These are phyloP conservation scores for Drosophila imparisetae DNA, from an alignment of 2,888 invertebrate species.

Conservation along the genomic window DNA sequence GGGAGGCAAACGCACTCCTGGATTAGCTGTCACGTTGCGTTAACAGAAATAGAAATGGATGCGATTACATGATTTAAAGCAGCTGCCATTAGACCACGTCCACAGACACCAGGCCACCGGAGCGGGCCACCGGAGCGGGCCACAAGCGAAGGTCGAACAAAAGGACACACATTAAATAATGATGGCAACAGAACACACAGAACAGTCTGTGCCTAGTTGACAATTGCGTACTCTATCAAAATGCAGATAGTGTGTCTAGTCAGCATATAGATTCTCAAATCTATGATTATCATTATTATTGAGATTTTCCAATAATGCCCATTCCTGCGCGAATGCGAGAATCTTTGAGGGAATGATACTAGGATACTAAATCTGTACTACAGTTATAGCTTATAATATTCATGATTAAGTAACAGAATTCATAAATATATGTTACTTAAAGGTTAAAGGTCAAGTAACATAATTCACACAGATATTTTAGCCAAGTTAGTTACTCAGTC, in stretches of 20 bases:
- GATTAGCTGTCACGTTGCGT: conserved; percentile 57
- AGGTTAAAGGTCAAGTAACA: not conserved
- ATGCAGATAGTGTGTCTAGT: not conserved
- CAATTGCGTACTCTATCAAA: not conserved
- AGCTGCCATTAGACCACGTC: conserved; percentile 32
- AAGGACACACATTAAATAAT: conserved; percentile 4
- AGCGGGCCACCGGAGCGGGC: conserved; percentile 17
- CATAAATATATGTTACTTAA: not conserved
- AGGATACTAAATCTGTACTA: too few relatives aligned
- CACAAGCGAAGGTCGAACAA: conserved; percentile 4
- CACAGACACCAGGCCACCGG: not conserved
- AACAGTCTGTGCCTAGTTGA: not conserved
- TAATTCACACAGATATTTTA: not conserved
- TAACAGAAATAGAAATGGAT: conserved; percentile 69
- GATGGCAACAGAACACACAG: not conserved
- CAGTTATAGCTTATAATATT: not conserved
- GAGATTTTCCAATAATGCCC: too few relatives aligned
- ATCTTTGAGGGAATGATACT: too few relatives aligned
- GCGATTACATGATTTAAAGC: conserved; percentile 65
- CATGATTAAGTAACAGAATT: not conserved
- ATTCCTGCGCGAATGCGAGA: too few relatives aligned
- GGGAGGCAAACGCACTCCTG: conserved; percentile 49
- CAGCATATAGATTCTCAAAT: not conserved
- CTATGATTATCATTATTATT: not conserved
- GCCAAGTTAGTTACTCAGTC: not conserved